A percentile compares a stretch with the other conserved stretches of the same genome.
Conservation (phyloP, 2,797 vertebrate species). For the Rachycentron canadum region DNA sequence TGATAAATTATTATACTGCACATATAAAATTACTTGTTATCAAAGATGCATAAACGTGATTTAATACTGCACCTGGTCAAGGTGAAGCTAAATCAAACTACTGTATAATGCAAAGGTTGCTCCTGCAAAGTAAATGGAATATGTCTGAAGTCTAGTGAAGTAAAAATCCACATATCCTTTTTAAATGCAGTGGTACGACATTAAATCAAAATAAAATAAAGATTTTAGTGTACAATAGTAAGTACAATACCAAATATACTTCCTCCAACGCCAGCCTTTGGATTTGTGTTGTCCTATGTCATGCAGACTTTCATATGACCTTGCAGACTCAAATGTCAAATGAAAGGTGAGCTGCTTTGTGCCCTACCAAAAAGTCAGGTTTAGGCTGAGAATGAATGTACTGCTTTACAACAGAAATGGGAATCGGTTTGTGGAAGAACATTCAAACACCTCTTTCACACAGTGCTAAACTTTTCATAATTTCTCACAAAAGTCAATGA, state of each 20-base stretch:
- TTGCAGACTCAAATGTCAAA: not conserved
- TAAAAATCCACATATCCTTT: too few species aligned
- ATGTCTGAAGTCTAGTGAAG: not conserved
- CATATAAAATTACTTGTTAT: too few species aligned
- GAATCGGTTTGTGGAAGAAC: not conserved
- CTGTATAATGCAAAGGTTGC: not conserved
- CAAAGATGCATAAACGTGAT: too few species aligned
- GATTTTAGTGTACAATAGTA: too few species aligned
- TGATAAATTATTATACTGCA: too few species aligned
- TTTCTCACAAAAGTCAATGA: not conserved
- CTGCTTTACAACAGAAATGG: not conserved
- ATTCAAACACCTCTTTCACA: not conserved
- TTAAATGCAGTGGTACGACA: not conserved
- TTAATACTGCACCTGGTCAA: too few species aligned
- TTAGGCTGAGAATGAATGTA: too few species aligned
- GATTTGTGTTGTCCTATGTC: not conserved
- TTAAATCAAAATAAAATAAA: not conserved
- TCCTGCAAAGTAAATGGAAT: not conserved
- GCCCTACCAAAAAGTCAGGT: not conserved
- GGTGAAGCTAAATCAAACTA: not conserved
- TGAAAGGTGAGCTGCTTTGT: not conserved
- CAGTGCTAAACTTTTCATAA: not conserved
- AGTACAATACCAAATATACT: not conserved
- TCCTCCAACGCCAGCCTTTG: not conserved
- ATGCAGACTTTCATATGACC: not conserved